Conservation (phyloP, 2,113 vertebrate species). For the Laticauda laticaudata region DNA sequence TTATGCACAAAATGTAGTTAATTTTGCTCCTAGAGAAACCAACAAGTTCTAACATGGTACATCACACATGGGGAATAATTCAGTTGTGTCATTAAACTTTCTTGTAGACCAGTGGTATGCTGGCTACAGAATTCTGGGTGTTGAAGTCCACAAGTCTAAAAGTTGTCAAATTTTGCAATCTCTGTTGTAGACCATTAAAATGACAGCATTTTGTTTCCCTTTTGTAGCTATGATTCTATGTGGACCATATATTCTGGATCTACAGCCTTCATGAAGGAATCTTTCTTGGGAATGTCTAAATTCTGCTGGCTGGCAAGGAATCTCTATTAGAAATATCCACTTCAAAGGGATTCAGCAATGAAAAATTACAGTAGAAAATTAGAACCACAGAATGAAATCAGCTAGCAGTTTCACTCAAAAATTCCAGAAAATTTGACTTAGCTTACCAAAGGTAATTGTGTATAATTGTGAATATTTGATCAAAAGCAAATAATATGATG, state of each 20-base stretch:
- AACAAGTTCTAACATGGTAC: conserved; percentile 10
- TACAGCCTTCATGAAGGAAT: not conserved
- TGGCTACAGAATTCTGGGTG: too few relatives aligned
- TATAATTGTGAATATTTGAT: not conserved
- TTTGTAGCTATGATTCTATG: not conserved
- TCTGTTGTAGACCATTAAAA: conserved; percentile 29
- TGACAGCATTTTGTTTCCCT: not conserved
- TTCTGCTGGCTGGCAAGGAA: not conserved
- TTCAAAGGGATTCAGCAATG: not conserved
- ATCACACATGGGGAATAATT: not conserved
- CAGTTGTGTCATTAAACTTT: conserved; percentile 25
- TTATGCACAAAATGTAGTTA: conserved; percentile 31
- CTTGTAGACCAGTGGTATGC: conserved; percentile 14
- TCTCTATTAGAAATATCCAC: not conserved
- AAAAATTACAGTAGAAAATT: not conserved
- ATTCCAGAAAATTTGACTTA: not conserved
- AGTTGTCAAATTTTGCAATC: too few relatives aligned
- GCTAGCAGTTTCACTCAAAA: not conserved
- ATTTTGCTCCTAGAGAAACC: conserved; percentile 19
- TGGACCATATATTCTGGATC: not conserved
- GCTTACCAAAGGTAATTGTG: not conserved
- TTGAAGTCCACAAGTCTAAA: too few relatives aligned
- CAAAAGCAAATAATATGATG: not conserved
- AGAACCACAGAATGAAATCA: not conserved
- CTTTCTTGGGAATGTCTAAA: not conserved